phyloP scores from a whole-genome alignment of 1,140 invertebrate genomes.

The Harlomillsia oculata region DNA sequence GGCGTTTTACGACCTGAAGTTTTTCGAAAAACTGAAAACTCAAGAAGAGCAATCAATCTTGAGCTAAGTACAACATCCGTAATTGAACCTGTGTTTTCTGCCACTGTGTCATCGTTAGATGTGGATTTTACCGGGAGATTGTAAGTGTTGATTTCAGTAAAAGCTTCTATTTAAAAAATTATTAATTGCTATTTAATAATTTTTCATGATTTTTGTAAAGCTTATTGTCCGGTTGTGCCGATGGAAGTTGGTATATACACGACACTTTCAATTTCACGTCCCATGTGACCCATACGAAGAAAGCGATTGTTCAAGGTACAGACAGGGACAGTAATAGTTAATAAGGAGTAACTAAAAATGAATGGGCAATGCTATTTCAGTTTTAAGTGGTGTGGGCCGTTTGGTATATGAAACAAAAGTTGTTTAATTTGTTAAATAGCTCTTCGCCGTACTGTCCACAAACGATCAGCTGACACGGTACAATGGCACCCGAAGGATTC shows the following conservation, averaged over 20 bases:
- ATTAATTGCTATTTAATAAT: background rate
- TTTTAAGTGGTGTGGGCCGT: too few relatives aligned
- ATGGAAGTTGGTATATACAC: constrained; percentile 20
- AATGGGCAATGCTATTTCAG: too few relatives aligned
- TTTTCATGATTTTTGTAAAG: constrained; percentile 7
- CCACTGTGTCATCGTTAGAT: constrained; percentile 11
- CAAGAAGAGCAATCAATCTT: constrained; percentile 17
- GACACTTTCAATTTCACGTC: constrained; percentile 21
- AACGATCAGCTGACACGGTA: constrained; percentile 4
- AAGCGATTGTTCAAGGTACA: too few relatives aligned
- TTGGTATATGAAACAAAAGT: too few relatives aligned
- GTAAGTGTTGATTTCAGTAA: constrained; percentile 1
- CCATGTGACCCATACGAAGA: constrained; percentile 4
- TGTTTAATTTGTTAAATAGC: too few relatives aligned
- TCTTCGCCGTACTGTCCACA: constrained; percentile 5
- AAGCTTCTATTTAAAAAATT: background rate
- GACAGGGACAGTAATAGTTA: background rate
- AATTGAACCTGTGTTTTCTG: constrained; percentile 1
- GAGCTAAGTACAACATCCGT: constrained; percentile 6
- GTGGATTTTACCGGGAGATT: constrained; percentile 14
- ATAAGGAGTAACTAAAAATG: too few relatives aligned
- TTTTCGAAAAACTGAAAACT: constrained; percentile 4
- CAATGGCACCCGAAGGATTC: constrained; percentile 19
- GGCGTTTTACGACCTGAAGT: constrained; percentile 9
- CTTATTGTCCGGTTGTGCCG: constrained; percentile 12